phyloP scores from a whole-genome alignment of 2,888 invertebrate species.

The Zygothrica quintamaculata region DNA sequence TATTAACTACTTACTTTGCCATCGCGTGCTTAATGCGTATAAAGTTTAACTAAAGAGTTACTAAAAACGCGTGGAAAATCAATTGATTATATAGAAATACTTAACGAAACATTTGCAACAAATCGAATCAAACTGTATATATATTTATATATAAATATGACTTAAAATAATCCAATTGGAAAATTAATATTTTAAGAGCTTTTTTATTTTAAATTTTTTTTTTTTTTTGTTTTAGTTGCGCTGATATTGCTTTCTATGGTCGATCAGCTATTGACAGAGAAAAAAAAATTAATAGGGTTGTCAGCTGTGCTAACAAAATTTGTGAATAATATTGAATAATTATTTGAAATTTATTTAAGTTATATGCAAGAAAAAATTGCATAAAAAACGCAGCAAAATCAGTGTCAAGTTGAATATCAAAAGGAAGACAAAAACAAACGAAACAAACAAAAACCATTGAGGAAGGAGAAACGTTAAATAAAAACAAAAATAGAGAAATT shows the following conservation, averaged over 20 bases:
- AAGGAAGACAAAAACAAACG: not conserved
- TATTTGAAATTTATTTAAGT: too few relatives aligned
- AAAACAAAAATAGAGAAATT: not conserved
- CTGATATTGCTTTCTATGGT: too few relatives aligned
- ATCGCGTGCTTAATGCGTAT: slow-evolving; percentile 43
- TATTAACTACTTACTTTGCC: slow-evolving; percentile 2
- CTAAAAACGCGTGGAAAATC: slow-evolving; percentile 34
- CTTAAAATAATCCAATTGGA: too few relatives aligned
- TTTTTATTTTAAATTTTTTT: too few relatives aligned
- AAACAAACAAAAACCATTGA: slow-evolving; percentile 1
- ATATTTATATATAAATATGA: too few relatives aligned
- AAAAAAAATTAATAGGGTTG: too few relatives aligned
- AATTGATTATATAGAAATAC: slow-evolving; percentile 38
- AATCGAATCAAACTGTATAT: slow-evolving; percentile 2
- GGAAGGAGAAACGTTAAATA: slow-evolving; percentile 4
- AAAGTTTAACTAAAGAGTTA: slow-evolving; percentile 38
- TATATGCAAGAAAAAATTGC: not conserved
- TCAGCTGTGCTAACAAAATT: too few relatives aligned
- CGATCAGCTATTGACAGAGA: too few relatives aligned
- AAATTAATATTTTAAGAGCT: too few relatives aligned
- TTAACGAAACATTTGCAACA: slow-evolving; percentile 5
- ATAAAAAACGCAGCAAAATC: not conserved
- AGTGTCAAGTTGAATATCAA: not conserved
- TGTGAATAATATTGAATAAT: too few relatives aligned
- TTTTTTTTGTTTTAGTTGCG: too few relatives aligned